A percentile compares a stretch with the other conserved stretches of the same genome.
Evolutionary conservation across 1,140 invertebrate species (phyloP).

Genomic region (Tetramorium parvispinum): DNA sequence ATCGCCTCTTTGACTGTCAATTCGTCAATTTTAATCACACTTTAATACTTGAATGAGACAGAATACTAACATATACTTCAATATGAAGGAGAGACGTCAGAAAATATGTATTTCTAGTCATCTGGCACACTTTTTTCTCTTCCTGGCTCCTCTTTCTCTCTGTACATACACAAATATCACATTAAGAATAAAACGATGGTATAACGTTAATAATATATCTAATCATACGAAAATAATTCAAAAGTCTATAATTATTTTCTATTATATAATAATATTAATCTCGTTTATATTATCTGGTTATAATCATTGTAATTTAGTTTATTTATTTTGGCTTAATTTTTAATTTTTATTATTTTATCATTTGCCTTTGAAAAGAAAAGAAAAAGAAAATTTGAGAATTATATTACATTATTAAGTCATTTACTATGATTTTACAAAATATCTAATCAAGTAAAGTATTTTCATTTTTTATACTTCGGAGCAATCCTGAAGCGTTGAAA

Average conservation of each 20-base stretch:
- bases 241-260: background rate
- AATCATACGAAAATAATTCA: background rate
- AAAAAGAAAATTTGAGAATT: background rate
- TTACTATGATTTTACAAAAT: background rate
- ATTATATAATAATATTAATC: too few species aligned
- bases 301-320: background rate
- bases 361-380: background rate
- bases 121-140: background rate
- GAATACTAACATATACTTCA: background rate
- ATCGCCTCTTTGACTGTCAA: conserved; percentile 7
- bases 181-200: background rate
- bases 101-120: background rate
- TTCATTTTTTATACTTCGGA: background rate
- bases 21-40: conserved; percentile 34
- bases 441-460: background rate
- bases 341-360: background rate
- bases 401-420: background rate
- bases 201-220: background rate
- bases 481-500: background rate
- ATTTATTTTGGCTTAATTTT: too few species aligned
- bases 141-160: background rate
- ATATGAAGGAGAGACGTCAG: background rate
- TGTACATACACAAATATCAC: background rate
- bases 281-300: background rate
- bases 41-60: conserved; percentile 15